phyloP scores from a whole-genome alignment of 2,113 vertebrate genomes.

The Chroicocephalus ridibundus region DNA sequence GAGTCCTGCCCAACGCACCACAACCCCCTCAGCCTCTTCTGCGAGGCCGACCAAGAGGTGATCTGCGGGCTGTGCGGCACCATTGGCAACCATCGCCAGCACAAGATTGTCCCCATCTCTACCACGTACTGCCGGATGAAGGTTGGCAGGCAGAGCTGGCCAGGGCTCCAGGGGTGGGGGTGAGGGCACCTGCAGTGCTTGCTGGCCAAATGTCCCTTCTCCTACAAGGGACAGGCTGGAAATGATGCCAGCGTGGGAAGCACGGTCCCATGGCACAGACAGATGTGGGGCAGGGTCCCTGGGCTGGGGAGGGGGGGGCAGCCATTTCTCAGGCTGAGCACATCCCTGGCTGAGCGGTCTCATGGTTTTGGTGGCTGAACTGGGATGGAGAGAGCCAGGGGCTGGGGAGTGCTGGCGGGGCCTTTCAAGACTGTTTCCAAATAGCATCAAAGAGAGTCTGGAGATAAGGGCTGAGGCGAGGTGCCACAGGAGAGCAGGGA shows the following conservation, averaged over 20 bases:
- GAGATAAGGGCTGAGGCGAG: background rate
- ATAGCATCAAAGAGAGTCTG: background rate
- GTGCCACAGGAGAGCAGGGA: background rate
- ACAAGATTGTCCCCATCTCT: conserved; percentile 76
- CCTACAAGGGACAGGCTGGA: background rate
- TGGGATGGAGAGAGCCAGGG: rapidly evolving
- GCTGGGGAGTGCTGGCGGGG: background rate
- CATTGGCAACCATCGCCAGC: conserved; percentile 80
- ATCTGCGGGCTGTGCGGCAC: conserved; percentile 85
- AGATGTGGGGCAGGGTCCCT: background rate
- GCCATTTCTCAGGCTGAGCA: background rate
- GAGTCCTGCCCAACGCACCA: conserved; percentile 73
- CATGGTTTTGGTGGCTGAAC: background rate
- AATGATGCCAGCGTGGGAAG: background rate
- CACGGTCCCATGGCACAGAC: background rate
- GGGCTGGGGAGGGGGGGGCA: background rate
- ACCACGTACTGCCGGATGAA: conserved; percentile 84
- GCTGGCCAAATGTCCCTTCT: background rate
- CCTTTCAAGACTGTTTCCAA: background rate
- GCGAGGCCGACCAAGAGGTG: conserved; percentile 80
- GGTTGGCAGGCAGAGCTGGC: conserved; percentile 42
- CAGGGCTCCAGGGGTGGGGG: background rate
- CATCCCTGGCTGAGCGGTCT: background rate
- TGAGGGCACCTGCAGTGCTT: background rate
- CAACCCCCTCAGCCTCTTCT: conserved; percentile 86